A percentile compares a stretch with the other conserved stretches of the same genome.
Conservation (phyloP, 2,113 vertebrate species). For the Ptychochromis oligacanthus region DNA sequence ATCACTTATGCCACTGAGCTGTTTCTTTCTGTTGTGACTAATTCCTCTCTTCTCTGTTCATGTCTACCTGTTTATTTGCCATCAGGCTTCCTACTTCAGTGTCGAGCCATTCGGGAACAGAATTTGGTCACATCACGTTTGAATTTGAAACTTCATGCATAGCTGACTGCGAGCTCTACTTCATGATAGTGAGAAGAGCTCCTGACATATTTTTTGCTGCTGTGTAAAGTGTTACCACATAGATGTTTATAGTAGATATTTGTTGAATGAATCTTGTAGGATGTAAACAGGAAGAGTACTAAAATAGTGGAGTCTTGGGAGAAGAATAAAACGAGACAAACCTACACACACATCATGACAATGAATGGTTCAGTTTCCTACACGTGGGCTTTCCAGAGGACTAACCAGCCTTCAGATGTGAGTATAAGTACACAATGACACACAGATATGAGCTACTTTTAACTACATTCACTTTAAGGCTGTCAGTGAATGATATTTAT, state of each 20-base stretch:
- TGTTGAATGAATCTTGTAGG: slow-evolving; percentile 76
- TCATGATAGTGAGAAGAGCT: slow-evolving; percentile 90
- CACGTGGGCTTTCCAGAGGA: slow-evolving; percentile 98
- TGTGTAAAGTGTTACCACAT: not conserved
- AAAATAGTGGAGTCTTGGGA: slow-evolving; percentile 96
- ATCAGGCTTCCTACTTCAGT: slow-evolving; percentile 89
- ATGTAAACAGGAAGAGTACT: slow-evolving; percentile 92
- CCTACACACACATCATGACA: slow-evolving; percentile 90
- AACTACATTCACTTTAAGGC: not conserved
- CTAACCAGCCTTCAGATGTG: slow-evolving; percentile 90
- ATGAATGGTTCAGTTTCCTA: slow-evolving; percentile 93
- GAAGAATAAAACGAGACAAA: slow-evolving; percentile 89
- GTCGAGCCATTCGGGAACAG: slow-evolving; percentile 84
- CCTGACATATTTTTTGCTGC: not conserved
- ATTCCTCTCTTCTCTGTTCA: not conserved
- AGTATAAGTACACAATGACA: slow-evolving; percentile 62
- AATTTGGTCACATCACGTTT: slow-evolving; percentile 92
- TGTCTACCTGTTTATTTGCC: not conserved
- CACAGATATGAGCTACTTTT: not conserved
- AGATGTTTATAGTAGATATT: not conserved
- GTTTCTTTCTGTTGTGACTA: not conserved
- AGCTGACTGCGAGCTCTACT: slow-evolving; percentile 94
- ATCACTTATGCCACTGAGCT: not conserved
- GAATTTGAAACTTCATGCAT: slow-evolving; percentile 93
- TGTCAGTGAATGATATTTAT: not conserved